phyloP scores from a whole-genome alignment of 2,797 vertebrate genomes.

The Chelon auratus region DNA sequence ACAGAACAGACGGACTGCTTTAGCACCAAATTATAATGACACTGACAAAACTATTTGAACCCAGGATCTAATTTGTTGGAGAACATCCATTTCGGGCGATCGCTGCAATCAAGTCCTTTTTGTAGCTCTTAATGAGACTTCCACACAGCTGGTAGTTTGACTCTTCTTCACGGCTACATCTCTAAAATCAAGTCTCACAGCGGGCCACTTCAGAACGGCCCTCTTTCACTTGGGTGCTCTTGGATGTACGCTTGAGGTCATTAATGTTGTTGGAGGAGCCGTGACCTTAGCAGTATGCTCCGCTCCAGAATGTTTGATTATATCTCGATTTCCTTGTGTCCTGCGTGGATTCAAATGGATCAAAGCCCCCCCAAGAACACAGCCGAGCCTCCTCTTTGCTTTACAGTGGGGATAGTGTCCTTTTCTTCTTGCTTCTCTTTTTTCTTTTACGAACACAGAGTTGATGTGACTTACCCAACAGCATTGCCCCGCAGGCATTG shows the following conservation, averaged over 20 bases:
- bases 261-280: constrained; percentile 5
- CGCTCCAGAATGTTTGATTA: not conserved
- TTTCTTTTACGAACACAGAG: not conserved
- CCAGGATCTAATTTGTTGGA: not conserved
- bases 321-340: constrained; percentile 2
- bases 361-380: not conserved
- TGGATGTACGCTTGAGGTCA: constrained; percentile 4
- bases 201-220: not conserved
- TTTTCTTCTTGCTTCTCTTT: not conserved
- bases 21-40: not conserved
- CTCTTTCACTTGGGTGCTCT: constrained; percentile 10
- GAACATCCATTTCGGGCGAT: not conserved
- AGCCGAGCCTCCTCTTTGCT: not conserved
- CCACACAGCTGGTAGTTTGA: not conserved
- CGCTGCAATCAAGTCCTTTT: not conserved
- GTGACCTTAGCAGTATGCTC: not conserved
- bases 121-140: not conserved
- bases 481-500: not conserved
- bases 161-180: not conserved
- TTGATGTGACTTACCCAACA: not conserved
- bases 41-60: not conserved
- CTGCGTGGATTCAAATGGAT: not conserved
- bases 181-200: constrained; percentile 8
- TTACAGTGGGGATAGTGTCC: not conserved
- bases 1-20: not conserved